Percentiles rank a stretch among this genome's conserved stretches.
phyloP scores from a whole-genome alignment of 1,140 invertebrate species.

The Caenorhabditis inopinata region DNA sequence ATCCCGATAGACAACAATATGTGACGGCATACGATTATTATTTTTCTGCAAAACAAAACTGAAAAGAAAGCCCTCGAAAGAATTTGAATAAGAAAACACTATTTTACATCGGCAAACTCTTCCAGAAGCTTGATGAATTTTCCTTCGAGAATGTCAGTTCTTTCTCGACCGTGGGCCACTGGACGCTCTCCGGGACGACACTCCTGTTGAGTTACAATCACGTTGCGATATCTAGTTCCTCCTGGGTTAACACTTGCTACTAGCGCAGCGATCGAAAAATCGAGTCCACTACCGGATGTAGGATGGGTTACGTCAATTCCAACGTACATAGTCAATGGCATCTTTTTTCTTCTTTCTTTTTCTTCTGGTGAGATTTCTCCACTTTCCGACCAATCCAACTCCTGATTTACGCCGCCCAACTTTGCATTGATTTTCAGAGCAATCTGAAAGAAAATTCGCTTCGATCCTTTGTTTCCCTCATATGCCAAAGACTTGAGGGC shows the following conservation, averaged over 20 bases:
- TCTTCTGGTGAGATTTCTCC: not conserved
- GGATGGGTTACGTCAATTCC: constrained; percentile 17
- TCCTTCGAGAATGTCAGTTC: not conserved
- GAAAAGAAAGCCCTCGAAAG: too few relatives aligned
- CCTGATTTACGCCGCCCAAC: not conserved
- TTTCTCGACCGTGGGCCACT: not conserved
- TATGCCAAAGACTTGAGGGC: not conserved
- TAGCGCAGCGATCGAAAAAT: not conserved
- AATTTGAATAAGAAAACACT: not conserved
- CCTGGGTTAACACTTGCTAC: constrained; percentile 1
- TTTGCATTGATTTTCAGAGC: not conserved
- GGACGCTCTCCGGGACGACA: not conserved
- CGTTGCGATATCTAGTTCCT: not conserved
- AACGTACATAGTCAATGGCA: not conserved
- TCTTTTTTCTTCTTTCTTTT: not conserved
- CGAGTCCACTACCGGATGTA: not conserved
- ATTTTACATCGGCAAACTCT: not conserved
- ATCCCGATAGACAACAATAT: not conserved
- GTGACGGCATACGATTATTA: not conserved
- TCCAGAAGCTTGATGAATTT: not conserved
- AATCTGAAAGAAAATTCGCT: not conserved
- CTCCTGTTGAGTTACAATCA: not conserved
- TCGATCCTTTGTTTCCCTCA: not conserved
- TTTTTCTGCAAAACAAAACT: not conserved
- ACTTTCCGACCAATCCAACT: not conserved